These are phyloP conservation scores for Ellobius talpinus DNA, from an alignment of 2,113 vertebrate species.

Conservation along the genomic window DNA sequence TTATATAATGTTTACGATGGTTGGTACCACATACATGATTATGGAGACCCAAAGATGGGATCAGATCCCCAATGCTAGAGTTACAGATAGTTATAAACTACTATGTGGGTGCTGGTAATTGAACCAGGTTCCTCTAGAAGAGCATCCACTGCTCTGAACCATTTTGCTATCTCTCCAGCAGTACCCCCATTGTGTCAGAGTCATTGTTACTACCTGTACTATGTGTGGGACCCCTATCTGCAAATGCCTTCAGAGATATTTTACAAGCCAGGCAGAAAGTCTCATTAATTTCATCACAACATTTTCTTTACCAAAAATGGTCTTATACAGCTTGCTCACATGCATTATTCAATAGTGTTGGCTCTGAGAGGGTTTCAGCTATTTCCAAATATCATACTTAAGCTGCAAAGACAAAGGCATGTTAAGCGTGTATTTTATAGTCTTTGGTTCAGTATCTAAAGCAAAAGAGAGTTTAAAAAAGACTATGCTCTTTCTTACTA, in stretches of 20 bases:
- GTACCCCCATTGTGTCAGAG: neutral
- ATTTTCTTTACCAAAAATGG: slow-evolving; percentile 68
- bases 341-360: slow-evolving; percentile 64
- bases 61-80: no score
- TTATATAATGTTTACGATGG: neutral
- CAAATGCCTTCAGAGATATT: neutral
- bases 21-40: neutral
- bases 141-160: neutral
- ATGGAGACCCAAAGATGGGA: neutral
- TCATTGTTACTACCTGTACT: neutral
- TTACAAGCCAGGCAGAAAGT: slow-evolving; percentile 15
- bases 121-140: neutral
- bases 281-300: slow-evolving; percentile 58
- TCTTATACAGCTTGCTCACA: slow-evolving; percentile 54
- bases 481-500: neutral
- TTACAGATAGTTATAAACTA: neutral
- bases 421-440: slow-evolving; percentile 55
- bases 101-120: neutral
- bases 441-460: slow-evolving; percentile 40
- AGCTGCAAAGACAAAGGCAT: slow-evolving; percentile 61
- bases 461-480: neutral
- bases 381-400: slow-evolving; percentile 70
- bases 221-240: neutral
- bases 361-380: slow-evolving; percentile 46
- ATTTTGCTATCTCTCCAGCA: neutral